phyloP scores from a whole-genome alignment of 2,888 invertebrate species.

The Plutella xylostella region DNA sequence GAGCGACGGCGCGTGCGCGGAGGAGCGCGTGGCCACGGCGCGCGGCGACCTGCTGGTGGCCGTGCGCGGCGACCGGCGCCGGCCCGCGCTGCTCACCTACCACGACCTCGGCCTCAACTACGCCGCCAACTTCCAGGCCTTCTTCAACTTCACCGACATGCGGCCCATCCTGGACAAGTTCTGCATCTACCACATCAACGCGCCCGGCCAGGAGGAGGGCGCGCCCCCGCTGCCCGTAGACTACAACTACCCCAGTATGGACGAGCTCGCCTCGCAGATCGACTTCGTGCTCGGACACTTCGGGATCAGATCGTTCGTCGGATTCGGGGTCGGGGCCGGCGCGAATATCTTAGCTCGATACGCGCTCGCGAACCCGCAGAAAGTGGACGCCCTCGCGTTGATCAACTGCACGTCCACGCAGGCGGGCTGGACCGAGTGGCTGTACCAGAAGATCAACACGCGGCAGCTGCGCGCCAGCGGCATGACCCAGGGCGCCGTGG shows the following conservation, averaged over 20 bases:
- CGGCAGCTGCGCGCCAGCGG: slow-evolving; percentile 88
- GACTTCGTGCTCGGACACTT: slow-evolving; percentile 91
- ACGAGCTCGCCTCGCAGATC: slow-evolving; percentile 92
- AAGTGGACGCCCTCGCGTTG: slow-evolving; percentile 90
- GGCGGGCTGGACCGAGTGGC: slow-evolving; percentile 99
- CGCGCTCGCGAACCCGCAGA: slow-evolving; percentile 86
- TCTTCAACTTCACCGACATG: slow-evolving; percentile 95
- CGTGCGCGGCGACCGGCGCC: slow-evolving; percentile 91
- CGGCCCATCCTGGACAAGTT: slow-evolving; percentile 90
- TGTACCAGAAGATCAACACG: slow-evolving; percentile 96
- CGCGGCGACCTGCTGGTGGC: slow-evolving; percentile 93
- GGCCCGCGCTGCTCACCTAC: slow-evolving; percentile 96
- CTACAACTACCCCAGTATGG: slow-evolving; percentile 97
- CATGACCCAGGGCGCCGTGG: slow-evolving; percentile 93
- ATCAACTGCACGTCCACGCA: slow-evolving; percentile 94
- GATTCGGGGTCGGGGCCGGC: slow-evolving; percentile 97
- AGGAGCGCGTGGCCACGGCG: slow-evolving; percentile 89
- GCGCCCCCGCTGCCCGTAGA: slow-evolving; percentile 87
- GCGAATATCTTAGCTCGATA: slow-evolving; percentile 96
- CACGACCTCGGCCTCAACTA: slow-evolving; percentile 99
- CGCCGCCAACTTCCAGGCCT: slow-evolving; percentile 93
- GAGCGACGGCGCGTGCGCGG: slow-evolving; percentile 66
- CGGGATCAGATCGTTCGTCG: slow-evolving; percentile 91
- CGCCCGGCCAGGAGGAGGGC: slow-evolving; percentile 98
- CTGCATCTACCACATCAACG: slow-evolving; percentile 98